Conservation (phyloP, 2,797 vertebrate species). For the Scolopax rusticola region DNA sequence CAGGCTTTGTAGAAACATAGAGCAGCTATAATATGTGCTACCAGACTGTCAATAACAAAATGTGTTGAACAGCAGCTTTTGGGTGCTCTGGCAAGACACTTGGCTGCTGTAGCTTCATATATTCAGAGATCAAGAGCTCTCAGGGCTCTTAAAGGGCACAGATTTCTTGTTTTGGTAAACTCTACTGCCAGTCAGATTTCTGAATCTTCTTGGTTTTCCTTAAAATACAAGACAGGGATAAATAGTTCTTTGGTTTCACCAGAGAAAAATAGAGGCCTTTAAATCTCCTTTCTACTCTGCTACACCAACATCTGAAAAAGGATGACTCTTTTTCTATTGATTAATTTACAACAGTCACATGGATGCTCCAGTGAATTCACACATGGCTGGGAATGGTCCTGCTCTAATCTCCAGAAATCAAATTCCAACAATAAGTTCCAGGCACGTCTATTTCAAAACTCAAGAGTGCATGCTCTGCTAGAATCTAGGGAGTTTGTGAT, state of each 20-base stretch:
- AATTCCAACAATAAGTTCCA: background rate
- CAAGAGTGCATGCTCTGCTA: background rate
- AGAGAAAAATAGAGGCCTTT: background rate
- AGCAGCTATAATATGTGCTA: background rate
- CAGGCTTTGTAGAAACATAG: background rate
- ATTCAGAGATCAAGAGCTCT: background rate
- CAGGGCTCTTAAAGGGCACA: background rate
- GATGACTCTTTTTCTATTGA: background rate
- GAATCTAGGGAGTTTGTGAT: background rate
- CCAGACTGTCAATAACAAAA: background rate
- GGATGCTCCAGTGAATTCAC: background rate
- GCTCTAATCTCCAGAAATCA: background rate
- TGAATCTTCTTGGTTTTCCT: accelerated
- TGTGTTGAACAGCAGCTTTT: background rate
- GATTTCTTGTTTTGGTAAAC: background rate
- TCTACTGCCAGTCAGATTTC: background rate
- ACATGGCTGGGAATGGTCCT: background rate
- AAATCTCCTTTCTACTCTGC: background rate
- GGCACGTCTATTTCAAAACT: background rate
- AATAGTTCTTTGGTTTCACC: background rate
- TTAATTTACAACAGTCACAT: background rate
- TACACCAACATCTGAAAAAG: background rate
- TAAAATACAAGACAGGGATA: background rate
- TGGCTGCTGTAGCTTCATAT: background rate
- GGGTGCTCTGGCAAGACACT: background rate